Base-by-base conservation (phyloP, 2,888 invertebrate species). In the Idaea dimidiata region DNA sequence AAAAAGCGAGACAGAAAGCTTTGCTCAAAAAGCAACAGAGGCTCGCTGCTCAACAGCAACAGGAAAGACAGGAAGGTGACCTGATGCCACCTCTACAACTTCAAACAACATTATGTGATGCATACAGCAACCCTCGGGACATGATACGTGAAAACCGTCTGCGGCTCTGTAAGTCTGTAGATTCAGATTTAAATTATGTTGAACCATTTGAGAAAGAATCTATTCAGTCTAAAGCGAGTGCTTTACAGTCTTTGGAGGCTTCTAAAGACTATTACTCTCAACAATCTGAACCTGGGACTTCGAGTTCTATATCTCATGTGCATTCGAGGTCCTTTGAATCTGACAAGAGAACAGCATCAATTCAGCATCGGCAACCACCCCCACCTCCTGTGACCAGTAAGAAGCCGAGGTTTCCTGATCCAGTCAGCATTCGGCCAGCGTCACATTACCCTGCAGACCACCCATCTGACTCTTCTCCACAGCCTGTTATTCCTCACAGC, bases 141-240 rank as follows among this genome's bases (percentile, higher is more conserved):
- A 84, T 92, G 72, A 88, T 92, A 60, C 78, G 84, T 16, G 88
- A 91, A 54, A 89, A 85, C 72, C 78, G 84, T 55, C 73, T 88
- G n/a, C 74, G 92, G 71, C 71, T 90, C 17, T 91, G 89, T 67
- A 92, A 92, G 72, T 92, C 92, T 63, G 92, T 92, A 16, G 92
- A 92, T 58, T 92, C 92, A 0, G 92, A 92, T 75, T 76, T 92
- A 61, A 86, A 92, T 72, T 92, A 92, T 78, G 91, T 92, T 54
- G 92, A 92, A 66, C 92, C 92, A 18, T 92, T 92, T 80, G 91
- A 92, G 68, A 91, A 92, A 64, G 92, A 92, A 71, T 86, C 86
- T 31, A 92, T 92, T 54, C 91, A 92, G 67, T 92, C 92, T 0
- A 91, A 87, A 81, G 84, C 89, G 17, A 89, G 88, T 83, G 92